phyloP scores from a whole-genome alignment of 2,797 vertebrate genomes.

The Meriones psammophilus region DNA sequence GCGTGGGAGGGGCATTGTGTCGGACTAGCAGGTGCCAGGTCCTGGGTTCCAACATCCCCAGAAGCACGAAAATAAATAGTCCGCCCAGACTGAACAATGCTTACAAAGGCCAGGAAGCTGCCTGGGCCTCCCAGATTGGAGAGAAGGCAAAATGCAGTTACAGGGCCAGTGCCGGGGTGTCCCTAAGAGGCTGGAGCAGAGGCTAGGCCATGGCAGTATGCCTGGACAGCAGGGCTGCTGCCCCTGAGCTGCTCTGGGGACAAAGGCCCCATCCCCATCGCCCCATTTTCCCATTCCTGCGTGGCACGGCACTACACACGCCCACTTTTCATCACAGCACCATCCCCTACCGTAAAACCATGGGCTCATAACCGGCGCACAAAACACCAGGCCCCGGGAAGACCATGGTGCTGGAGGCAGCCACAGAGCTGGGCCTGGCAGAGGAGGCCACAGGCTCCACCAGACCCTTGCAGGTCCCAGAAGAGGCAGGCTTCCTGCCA shows the following conservation, averaged over 20 bases:
- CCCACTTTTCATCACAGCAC: neutral
- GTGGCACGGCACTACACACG: neutral
- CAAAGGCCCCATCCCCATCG: no score
- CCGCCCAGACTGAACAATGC: neutral
- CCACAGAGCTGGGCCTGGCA: neutral
- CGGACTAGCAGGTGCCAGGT: no score
- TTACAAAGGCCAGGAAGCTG: neutral
- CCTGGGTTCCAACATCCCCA: neutral
- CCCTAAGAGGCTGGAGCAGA: neutral
- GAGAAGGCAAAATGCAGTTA: no score
- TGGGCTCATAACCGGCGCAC: neutral
- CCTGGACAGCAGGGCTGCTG: accelerated
- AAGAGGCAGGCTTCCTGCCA: neutral
- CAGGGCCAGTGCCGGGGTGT: accelerated
- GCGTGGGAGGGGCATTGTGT: no score
- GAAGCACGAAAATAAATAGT: neutral
- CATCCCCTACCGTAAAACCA: neutral
- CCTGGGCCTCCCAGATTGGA: neutral
- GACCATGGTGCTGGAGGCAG: neutral
- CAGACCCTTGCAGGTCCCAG: neutral
- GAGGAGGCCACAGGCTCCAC: neutral
- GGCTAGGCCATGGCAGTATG: accelerated
- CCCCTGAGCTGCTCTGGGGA: neutral
- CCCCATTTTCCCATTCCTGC: neutral
- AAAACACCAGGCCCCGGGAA: neutral